Evolutionary conservation across 2,888 invertebrate species (phyloP), one percentile per base, ranked within the genome.

Genomic region (Nowickia ferox): DNA sequence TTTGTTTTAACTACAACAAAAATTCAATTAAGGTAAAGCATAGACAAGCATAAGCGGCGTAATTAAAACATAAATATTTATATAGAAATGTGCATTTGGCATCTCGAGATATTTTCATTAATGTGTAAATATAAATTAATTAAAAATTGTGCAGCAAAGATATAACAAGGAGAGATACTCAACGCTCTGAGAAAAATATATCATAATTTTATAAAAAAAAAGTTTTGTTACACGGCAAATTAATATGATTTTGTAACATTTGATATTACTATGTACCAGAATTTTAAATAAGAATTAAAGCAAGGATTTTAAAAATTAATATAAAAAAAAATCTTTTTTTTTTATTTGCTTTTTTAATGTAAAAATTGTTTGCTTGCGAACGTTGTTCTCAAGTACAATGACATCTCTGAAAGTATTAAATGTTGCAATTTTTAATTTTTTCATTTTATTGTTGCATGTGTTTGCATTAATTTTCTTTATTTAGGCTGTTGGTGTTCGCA

Each of bases 331-430:
- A 30, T 22, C 0, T 4, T 30, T 5, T 15, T 48, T 6, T 2
- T n/a, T 48, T 48, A 2, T n/a, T 5, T n/a, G 46, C 48, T 74
- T 40, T 72, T 9, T n/a, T n/a, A 57, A 44, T 69, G 71, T 30
- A 22, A 15, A 30, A 38, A 8, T 38, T 15, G 10, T 51, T 59
- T 74, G 30, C n/a, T 46, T 51, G 17, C 22, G 9, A 9, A 13
- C 6, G 4, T 17, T 51, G 10, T n/a, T 10, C 40, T 63, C 30
- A 59, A 68, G 48, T 68, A 42, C 48, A 77, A 48, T 59, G 68
- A 59, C 77, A 68, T 48, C 40, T 40, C 11, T 40, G 59, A 42
- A 22, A 57, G 65, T 76, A 46, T 57, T 57, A 68, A 77, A 77
- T 57, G 9, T 48, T 68, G 30, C 40, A 17, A 48, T 57, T 68